phyloP scores from a whole-genome alignment of 2,888 invertebrate species.

The Myopa tessellatipennis region DNA sequence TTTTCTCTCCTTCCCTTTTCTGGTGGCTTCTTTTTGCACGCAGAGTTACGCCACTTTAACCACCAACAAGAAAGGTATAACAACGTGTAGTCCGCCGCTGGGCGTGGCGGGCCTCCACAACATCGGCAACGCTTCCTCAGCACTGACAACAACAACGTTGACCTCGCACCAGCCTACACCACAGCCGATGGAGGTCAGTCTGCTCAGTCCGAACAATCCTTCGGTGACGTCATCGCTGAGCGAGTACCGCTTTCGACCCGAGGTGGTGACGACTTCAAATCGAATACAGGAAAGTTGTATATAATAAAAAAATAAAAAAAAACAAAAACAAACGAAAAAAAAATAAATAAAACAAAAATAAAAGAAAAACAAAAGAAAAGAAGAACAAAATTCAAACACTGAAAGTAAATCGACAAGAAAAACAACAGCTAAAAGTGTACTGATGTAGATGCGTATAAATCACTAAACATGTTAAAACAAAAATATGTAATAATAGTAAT shows the following conservation, averaged over 20 bases:
- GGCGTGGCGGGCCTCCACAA: conserved; percentile 51
- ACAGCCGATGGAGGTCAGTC: conserved; percentile 68
- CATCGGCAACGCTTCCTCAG: not conserved
- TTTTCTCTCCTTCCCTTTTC: conserved; percentile 23
- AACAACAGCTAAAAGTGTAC: not conserved
- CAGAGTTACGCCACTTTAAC: conserved; percentile 83
- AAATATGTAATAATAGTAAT: not conserved
- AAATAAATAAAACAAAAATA: conserved; percentile 70
- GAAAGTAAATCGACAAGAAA: conserved; percentile 17
- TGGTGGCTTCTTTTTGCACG: conserved; percentile 57
- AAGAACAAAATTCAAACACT: conserved; percentile 20
- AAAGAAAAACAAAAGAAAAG: not conserved
- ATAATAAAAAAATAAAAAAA: conserved; percentile 69
- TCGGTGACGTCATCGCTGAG: conserved; percentile 81
- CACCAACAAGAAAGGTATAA: conserved; percentile 74
- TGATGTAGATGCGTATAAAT: conserved; percentile 24
- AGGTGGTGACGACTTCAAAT: conserved; percentile 88
- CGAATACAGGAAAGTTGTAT: conserved; percentile 92
- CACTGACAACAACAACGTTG: conserved; percentile 50
- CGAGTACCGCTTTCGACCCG: conserved; percentile 83
- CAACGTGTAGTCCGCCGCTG: conserved; percentile 67
- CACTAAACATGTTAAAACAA: conserved; percentile 1
- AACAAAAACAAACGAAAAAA: conserved; percentile 69
- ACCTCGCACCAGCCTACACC: conserved; percentile 62
- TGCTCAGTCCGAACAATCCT: conserved; percentile 68